These are phyloP conservation scores for Strigops habroptila DNA, from an alignment of 2,113 vertebrate species.

Conservation along the genomic window DNA sequence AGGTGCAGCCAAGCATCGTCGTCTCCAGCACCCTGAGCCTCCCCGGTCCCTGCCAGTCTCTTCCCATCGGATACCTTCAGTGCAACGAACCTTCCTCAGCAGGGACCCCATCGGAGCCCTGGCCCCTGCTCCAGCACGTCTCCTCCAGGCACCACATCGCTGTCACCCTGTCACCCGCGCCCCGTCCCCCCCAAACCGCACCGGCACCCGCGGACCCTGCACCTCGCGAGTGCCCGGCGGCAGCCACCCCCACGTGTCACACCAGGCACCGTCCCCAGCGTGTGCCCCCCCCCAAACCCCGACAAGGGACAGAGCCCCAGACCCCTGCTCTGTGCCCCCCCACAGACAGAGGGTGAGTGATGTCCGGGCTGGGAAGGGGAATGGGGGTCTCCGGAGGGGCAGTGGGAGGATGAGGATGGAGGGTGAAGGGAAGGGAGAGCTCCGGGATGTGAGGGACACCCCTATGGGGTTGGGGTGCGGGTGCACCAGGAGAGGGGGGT, in stretches of 20 bases:
- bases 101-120: background rate
- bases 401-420: background rate
- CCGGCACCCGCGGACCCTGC: background rate
- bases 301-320: background rate
- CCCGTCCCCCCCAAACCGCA: background rate
- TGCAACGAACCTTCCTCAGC: accelerated
- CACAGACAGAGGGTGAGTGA: background rate
- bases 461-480: background rate
- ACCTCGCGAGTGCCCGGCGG: accelerated
- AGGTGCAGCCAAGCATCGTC: background rate
- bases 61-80: background rate
- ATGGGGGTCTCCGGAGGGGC: background rate
- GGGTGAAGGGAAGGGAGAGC: background rate
- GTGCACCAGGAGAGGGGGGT: background rate
- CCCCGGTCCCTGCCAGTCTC: background rate
- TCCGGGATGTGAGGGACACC: background rate
- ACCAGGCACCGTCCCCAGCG: no score
- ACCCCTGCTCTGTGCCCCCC: background rate
- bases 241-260: accelerated
- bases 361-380: background rate
- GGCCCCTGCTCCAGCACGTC: accelerated
- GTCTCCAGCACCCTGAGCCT: background rate
- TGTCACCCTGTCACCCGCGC: accelerated
- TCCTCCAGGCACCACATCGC: background rate
- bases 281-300: background rate